These are phyloP conservation scores for Anisognathus igniventris DNA, from an alignment of 2,797 vertebrate species.

Conservation along the genomic window DNA sequence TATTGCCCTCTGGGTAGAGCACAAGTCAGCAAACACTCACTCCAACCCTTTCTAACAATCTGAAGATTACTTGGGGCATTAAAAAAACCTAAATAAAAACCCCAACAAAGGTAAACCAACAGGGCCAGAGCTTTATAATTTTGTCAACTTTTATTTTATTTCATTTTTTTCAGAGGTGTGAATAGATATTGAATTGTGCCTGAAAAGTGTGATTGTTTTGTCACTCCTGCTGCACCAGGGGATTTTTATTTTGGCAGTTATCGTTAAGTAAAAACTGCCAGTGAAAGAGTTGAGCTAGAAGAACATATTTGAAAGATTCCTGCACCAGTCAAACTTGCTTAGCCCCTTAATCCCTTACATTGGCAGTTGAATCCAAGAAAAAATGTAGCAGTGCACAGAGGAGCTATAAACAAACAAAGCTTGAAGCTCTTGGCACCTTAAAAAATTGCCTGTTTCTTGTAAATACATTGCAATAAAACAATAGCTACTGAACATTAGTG, in stretches of 20 bases:
- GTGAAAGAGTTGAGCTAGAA: slow-evolving; percentile 55
- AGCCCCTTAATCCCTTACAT: slow-evolving; percentile 75
- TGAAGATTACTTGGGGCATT: neutral
- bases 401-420: slow-evolving; percentile 71
- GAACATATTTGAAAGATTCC: slow-evolving; percentile 67
- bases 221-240: neutral
- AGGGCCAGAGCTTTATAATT: neutral
- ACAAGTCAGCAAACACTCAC: neutral
- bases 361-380: slow-evolving; percentile 67
- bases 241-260: slow-evolving; percentile 23
- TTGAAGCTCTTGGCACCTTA: slow-evolving; percentile 52
- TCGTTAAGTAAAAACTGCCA: slow-evolving; percentile 68
- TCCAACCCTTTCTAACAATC: neutral
- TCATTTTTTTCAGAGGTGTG: neutral
- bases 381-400: slow-evolving; percentile 57
- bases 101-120: neutral
- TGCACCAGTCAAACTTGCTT: slow-evolving; percentile 71
- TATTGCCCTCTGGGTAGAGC: neutral
- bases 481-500: slow-evolving; percentile 40
- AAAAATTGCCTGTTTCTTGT: slow-evolving; percentile 51
- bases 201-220: slow-evolving; percentile 53
- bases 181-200: slow-evolving; percentile 25
- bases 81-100: neutral
- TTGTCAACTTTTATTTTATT: neutral
- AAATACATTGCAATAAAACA: slow-evolving; percentile 70